phyloP scores from a whole-genome alignment of 1,140 invertebrate species.

The Cephus cinctus region DNA sequence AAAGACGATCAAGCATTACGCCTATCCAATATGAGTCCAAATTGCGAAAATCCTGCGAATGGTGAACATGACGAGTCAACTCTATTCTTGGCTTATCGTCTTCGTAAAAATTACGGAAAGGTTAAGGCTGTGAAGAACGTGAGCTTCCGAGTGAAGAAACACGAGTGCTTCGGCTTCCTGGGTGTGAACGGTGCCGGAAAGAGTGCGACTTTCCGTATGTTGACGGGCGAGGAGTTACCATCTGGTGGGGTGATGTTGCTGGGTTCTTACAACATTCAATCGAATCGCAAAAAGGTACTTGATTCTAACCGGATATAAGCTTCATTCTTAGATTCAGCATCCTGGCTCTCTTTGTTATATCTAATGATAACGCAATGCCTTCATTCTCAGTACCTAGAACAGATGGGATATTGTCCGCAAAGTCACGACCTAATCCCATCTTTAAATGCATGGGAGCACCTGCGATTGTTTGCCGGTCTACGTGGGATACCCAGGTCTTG shows the following conservation, averaged over 20 bases:
- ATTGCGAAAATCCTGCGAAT: background rate
- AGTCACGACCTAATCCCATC: slow-evolving; percentile 70
- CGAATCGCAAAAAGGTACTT: slow-evolving; percentile 53
- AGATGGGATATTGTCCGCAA: slow-evolving; percentile 71
- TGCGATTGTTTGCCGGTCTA: slow-evolving; percentile 67
- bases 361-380: too few relatives aligned
- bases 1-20: background rate
- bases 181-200: slow-evolving; percentile 87
- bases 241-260: slow-evolving; percentile 63
- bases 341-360: too few relatives aligned
- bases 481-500: slow-evolving; percentile 61
- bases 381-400: slow-evolving; percentile 51
- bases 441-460: slow-evolving; percentile 69
- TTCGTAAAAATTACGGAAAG: slow-evolving; percentile 70
- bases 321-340: too few relatives aligned
- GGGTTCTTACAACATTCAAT: slow-evolving; percentile 42
- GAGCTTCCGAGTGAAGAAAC: slow-evolving; percentile 62
- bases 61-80: background rate
- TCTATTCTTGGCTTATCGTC: slow-evolving; percentile 47
- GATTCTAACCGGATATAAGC: too few relatives aligned
- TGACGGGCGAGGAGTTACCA: slow-evolving; percentile 75
- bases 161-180: slow-evolving; percentile 87
- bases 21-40: background rate
- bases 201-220: slow-evolving; percentile 87
- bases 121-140: slow-evolving; percentile 73